Percentiles rank a stretch among this genome's conserved stretches.
These are phyloP conservation scores for Eilema depressum DNA, from an alignment of 2,888 invertebrate species.

Conservation along the genomic window DNA sequence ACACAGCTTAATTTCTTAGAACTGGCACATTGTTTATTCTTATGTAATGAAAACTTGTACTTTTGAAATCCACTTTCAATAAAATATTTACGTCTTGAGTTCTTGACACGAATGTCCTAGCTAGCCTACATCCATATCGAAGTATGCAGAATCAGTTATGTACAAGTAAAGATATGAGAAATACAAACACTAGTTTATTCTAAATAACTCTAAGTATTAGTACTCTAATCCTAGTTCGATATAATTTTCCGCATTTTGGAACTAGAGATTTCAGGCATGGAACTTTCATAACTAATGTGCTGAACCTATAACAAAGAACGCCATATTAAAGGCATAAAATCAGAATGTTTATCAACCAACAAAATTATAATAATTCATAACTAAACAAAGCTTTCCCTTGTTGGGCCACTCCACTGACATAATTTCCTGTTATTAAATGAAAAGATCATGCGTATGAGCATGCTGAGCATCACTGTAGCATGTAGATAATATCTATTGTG, in stretches of 20 bases:
- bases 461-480: conserved; percentile 22
- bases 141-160: background rate
- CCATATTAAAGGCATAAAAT: background rate
- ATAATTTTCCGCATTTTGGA: background rate
- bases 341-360: background rate
- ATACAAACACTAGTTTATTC: background rate
- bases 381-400: conserved; percentile 52
- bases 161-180: background rate
- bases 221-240: no score
- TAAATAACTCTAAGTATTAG: background rate
- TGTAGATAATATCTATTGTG: conserved; percentile 60
- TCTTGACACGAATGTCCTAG: conserved; percentile 15
- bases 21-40: conserved; percentile 3
- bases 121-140: background rate
- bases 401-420: conserved; percentile 53
- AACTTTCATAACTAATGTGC: background rate
- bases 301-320: background rate
- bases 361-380: conserved; percentile 31
- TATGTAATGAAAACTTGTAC: conserved; percentile 2
- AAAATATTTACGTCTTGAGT: conserved; percentile 5
- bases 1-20: conserved; percentile 6
- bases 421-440: conserved; percentile 63
- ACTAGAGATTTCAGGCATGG: background rate
- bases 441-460: conserved; percentile 44
- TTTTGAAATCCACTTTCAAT: conserved; percentile 16